Percentiles rank a stretch among this genome's conserved stretches.
Evolutionary conservation across 2,888 invertebrate genomes (phyloP).

Genomic region (Cerceris rybyensis): DNA sequence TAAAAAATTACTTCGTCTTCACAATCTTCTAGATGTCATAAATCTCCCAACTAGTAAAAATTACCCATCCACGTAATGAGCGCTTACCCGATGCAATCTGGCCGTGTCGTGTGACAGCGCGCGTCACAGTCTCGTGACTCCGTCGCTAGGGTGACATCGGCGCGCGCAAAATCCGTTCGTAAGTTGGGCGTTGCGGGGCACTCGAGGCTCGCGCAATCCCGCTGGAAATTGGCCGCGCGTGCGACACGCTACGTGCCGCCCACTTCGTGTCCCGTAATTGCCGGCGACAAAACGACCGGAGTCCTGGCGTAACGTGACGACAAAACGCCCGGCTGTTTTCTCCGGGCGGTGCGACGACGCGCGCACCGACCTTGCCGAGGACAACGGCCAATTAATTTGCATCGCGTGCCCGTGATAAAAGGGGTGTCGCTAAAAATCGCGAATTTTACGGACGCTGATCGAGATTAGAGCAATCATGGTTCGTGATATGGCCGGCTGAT

Average conservation of each 20-base stretch:
- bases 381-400: constrained; percentile 46
- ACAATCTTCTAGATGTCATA: too few species aligned
- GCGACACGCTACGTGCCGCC: constrained; percentile 71
- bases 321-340: constrained; percentile 60
- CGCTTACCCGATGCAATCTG: too few species aligned
- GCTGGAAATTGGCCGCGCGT: constrained; percentile 64
- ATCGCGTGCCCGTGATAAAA: not conserved
- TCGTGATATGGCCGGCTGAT: too few species aligned
- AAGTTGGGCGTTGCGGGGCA: not conserved
- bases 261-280: constrained; percentile 67
- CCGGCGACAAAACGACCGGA: constrained; percentile 65
- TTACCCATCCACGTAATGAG: too few species aligned
- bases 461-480: too few species aligned
- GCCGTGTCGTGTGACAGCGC: too few species aligned
- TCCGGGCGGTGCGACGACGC: constrained; percentile 37
- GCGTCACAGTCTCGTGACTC: not conserved
- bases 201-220: constrained; percentile 51
- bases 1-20: too few species aligned
- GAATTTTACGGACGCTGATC: too few species aligned
- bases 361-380: constrained; percentile 20
- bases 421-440: constrained; percentile 12
- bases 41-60: too few species aligned
- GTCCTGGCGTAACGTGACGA: constrained; percentile 71
- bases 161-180: constrained; percentile 45
- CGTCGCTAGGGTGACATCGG: constrained; percentile 34